Base-by-base conservation (phyloP, 2,797 vertebrate genomes). In the Mus spretus region DNA sequence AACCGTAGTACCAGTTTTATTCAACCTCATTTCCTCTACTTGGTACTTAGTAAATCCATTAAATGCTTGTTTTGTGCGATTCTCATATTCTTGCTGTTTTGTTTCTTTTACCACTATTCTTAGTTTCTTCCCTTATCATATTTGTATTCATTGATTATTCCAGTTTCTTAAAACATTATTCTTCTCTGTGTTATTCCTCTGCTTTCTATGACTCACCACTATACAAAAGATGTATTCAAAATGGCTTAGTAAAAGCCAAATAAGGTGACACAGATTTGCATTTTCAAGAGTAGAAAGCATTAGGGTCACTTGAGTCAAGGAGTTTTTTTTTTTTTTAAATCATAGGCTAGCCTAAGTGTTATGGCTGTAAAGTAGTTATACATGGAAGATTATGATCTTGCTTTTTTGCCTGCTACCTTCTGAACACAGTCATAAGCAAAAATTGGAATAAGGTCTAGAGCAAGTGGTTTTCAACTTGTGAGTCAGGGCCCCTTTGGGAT, bases 121-220 rank as follows among this genome's bases (percentile, higher is more conserved):
- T 96, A 90, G 50, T 87, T 72, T 83, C 0, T 96, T 95, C 37
- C 40, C 19, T 61, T 3, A 80, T 92, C 61, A 86, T 94, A 93
- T 59, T 92, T 83, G 61, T 90, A 26, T 47, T n/a, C 90, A 86
- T 77, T 93, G 82, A 93, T 96, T 82, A 91, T 80, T 96, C 13
- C 31, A 91, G 15, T 95, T 95, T 80, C 61, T 28, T 92, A 95
- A 92, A 95, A 91, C 26, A 65, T 93, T 47, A 65, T 93, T 47
- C 22, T 89, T 97, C 79, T 88, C 90, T 91, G 70, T 83, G 65
- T 90, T 92, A 67, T 90, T 92, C 78, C 72, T 96, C 63, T 94
- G 74, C 28, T 20, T 95, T 94, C 8, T 96, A 3, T 97, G 79
- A 96, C 44, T 95, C 9, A 94, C 63, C n/a, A 57, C 3, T 87